Evolutionary conservation across 2,113 vertebrate species (phyloP).

Genomic region (Manacus vitellinus): DNA sequence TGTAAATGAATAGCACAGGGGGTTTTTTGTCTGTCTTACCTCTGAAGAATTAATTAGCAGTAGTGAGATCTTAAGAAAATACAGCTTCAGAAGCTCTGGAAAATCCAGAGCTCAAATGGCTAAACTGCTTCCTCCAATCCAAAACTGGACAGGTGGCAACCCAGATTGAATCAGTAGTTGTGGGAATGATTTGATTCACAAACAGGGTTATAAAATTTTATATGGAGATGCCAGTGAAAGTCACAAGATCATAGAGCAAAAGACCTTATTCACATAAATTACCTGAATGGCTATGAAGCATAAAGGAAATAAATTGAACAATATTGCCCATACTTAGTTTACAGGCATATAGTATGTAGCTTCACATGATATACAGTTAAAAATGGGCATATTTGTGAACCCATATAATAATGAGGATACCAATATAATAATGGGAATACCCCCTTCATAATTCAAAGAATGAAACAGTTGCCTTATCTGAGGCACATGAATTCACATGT

Average conservation of each 20-base stretch:
- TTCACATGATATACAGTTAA: not conserved
- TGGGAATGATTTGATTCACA: constrained; percentile 80
- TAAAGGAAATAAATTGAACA: constrained; percentile 74
- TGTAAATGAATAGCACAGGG: not conserved
- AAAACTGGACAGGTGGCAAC: constrained; percentile 78
- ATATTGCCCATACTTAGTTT: constrained; percentile 59
- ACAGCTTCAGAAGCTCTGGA: not conserved
- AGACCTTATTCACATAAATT: constrained; percentile 77
- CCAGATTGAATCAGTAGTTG: constrained; percentile 79
- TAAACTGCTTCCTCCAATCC: constrained; percentile 38
- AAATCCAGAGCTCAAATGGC: constrained; percentile 47
- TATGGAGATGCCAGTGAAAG: constrained; percentile 74
- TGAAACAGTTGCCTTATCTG: not conserved
- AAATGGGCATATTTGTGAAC: not conserved
- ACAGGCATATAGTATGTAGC: not conserved
- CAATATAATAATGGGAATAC: not conserved
- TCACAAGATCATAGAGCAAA: constrained; percentile 76
- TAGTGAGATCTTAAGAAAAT: not conserved
- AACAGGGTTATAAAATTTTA: constrained; percentile 84
- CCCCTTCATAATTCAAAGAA: not conserved
- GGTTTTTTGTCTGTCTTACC: not conserved
- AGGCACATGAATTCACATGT: not conserved
- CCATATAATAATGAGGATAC: not conserved
- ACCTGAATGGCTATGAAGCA: constrained; percentile 70
- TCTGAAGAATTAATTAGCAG: not conserved